phyloP scores from a whole-genome alignment of 2,113 vertebrate species.

The Junco hyemalis region DNA sequence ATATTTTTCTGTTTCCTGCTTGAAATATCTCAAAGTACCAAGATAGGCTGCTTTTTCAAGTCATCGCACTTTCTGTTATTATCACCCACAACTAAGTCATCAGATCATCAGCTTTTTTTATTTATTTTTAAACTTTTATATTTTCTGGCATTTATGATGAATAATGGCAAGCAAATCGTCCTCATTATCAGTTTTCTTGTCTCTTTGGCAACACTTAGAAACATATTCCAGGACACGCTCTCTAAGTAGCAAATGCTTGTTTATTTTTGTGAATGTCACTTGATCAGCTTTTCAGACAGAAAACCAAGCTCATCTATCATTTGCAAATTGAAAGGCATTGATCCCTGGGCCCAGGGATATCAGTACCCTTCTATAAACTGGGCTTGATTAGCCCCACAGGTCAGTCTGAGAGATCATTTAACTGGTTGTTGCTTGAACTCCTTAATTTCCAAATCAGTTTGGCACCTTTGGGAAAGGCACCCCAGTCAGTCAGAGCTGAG shows the following conservation, averaged over 20 bases:
- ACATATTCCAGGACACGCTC: not conserved
- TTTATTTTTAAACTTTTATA: not conserved
- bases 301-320: not conserved
- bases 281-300: not conserved
- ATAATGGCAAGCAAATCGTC: not conserved
- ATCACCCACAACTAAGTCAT: not conserved
- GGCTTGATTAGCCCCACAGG: not conserved
- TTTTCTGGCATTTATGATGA: not conserved
- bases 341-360: not conserved
- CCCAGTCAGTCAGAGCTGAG: not conserved
- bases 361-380: not conserved
- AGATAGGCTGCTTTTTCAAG: not conserved
- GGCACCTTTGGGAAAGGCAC: not conserved
- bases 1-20: not conserved
- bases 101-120: not conserved
- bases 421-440: not conserved
- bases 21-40: not conserved
- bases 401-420: not conserved
- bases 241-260: not conserved
- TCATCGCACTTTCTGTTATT: not conserved
- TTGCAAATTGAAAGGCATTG: not conserved
- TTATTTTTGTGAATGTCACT: constrained; percentile 15
- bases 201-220: not conserved
- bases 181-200: constrained; percentile 12
- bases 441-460: not conserved